Base-by-base conservation (phyloP, 2,888 invertebrate species). In the Schizaphis graminum region DNA sequence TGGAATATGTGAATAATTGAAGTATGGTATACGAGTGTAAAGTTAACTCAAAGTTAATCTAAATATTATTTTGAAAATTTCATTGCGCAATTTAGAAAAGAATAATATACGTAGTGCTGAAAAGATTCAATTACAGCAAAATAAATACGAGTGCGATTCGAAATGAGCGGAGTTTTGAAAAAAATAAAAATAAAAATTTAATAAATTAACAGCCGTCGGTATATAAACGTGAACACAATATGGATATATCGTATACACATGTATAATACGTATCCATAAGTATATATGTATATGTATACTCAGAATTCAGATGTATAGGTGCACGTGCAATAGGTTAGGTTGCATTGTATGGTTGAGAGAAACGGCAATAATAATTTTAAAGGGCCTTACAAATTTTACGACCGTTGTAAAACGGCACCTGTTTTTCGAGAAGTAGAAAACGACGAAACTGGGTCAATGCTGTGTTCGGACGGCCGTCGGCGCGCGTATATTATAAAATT, bases 361-460 rank as follows among this genome's bases (percentile, higher is more conserved):
- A 88, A 35, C 35, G 26, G 35, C 85, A 47, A 47, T 35, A 57
- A 85, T 86, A 84, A 57, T 91, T 84, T 41, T 91, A 84, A 53
- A 91, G 84, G 84, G 77, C 67, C 90, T 90, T 47, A 47, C 86
- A 24, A 47, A 44, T 85, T 91, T 56, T 85, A 91, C 86, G 91
- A 57, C 86, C 44, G 85, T 86, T 57, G 57, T 86, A 67, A 90
- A 93, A 93, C 89, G 89, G 89, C 93, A 93, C 89, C 93, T 93
- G 93, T 89, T 93, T 93, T 93, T 77, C 93, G 92, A 92, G 35
- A 61, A n/a, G 86, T 67, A 92, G 57, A 91, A 61, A 87, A 93
- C 84, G 56, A 44, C 35, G 26, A 90, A 93, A 93, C 89, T 93
- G 57, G 93, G 93, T 93, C 93, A 93, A 93, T 85, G 93, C 57